Evolutionary conservation across 2,113 vertebrate genomes (phyloP).

Genomic region (Prolemur simus): DNA sequence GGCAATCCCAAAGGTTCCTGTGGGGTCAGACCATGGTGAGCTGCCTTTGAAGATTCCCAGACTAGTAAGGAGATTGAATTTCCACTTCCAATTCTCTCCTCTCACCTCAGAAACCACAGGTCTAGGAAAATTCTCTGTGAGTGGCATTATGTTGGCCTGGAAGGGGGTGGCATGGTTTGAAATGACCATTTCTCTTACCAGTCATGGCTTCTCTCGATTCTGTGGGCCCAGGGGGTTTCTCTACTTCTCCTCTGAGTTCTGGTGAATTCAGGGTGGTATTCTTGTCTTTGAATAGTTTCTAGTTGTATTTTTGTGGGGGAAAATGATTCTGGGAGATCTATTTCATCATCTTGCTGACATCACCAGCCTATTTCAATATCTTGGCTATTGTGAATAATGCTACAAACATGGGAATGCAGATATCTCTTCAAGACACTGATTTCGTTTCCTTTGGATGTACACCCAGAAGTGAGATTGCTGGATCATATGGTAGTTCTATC

Average conservation of each 20-base stretch:
- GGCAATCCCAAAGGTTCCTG: background rate
- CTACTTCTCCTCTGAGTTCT: background rate
- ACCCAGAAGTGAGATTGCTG: background rate
- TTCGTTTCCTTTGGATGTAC: background rate
- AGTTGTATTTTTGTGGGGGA: background rate
- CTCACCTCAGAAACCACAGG: background rate
- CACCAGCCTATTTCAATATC: background rate
- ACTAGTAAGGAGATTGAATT: background rate
- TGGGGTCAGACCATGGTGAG: background rate
- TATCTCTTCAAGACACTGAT: background rate
- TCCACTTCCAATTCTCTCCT: background rate
- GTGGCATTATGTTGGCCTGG: background rate
- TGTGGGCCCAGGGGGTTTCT: background rate
- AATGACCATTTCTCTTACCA: background rate
- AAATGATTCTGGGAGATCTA: background rate
- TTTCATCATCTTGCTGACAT: background rate
- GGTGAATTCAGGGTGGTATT: background rate
- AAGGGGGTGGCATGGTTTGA: background rate
- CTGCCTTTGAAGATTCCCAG: background rate
- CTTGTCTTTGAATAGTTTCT: background rate
- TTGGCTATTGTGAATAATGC: background rate
- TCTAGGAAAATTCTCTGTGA: background rate
- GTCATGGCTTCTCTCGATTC: background rate
- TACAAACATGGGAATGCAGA: background rate
- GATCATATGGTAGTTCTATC: background rate